A percentile compares a stretch with the other conserved stretches of the same genome.
Evolutionary conservation across 35 echinoderm and acorn worm species (phyloP).

Genomic region (Antedon bifida): DNA sequence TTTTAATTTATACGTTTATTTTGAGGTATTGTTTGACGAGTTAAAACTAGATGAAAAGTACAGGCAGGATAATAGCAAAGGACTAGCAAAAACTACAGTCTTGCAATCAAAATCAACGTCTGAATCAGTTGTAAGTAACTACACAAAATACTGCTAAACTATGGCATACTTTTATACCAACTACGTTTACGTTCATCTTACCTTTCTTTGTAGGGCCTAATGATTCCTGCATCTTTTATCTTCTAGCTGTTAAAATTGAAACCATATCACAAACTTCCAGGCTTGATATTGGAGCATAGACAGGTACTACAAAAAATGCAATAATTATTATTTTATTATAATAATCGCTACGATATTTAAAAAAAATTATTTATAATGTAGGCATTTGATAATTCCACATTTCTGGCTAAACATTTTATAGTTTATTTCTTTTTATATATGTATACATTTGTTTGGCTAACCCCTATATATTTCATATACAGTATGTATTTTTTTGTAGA

Average conservation of each 20-base stretch:
- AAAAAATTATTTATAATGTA: too few species aligned
- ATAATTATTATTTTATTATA: too few species aligned
- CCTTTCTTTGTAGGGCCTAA: neutral
- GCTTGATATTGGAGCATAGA: conserved; percentile 69
- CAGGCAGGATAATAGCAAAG: conserved; percentile 15
- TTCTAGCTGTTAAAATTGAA: conserved; percentile 56
- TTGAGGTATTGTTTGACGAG: conserved; percentile 81
- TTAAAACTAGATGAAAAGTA: conserved; percentile 68
- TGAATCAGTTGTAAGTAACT: conserved; percentile 62
- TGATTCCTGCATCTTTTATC: neutral
- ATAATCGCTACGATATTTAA: too few species aligned
- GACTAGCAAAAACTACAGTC: conserved; percentile 61
- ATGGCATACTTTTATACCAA: neutral
- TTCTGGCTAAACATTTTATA: too few species aligned
- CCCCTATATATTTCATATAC: too few species aligned
- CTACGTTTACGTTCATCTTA: neutral
- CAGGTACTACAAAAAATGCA: too few species aligned
- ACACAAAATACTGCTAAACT: neutral
- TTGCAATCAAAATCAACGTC: conserved; percentile 89
- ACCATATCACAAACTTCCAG: conserved; percentile 47
- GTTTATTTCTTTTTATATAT: too few species aligned
- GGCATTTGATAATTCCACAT: too few species aligned
- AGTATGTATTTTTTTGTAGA: too few species aligned
- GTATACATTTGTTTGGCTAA: too few species aligned
- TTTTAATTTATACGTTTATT: neutral